These are phyloP conservation scores for Struthio camelus DNA, from an alignment of 2,113 vertebrate species.

Conservation along the genomic window DNA sequence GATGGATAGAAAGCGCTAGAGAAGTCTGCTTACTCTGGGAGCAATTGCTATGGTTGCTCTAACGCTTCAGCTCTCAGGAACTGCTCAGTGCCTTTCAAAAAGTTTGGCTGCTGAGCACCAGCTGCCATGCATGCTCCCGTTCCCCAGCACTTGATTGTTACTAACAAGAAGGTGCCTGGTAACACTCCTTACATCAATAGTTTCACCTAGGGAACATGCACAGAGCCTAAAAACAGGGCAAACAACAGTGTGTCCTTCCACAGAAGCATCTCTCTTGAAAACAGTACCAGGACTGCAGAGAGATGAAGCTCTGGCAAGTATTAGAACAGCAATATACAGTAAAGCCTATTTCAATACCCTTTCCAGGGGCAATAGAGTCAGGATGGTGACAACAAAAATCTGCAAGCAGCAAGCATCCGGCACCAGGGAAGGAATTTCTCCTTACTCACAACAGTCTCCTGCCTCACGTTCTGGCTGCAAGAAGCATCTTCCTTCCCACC, in stretches of 20 bases:
- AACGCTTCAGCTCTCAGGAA: background rate
- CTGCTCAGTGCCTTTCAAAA: background rate
- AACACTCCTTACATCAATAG: accelerated
- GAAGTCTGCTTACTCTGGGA: background rate
- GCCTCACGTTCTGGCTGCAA: background rate
- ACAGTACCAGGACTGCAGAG: background rate
- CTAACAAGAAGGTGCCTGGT: background rate
- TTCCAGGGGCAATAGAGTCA: background rate
- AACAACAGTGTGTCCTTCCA: background rate
- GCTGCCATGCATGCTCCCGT: background rate
- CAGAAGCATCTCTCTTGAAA: background rate
- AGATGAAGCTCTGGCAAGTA: background rate
- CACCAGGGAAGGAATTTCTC: background rate
- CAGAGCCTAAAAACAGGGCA: background rate
- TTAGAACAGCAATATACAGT: background rate
- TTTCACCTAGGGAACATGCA: background rate
- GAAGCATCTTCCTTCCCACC: background rate
- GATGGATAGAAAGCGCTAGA: background rate
- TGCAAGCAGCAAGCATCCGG: background rate
- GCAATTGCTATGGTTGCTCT: background rate
- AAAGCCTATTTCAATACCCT: background rate
- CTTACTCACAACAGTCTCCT: background rate
- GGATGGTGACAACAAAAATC: background rate
- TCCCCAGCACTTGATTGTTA: background rate
- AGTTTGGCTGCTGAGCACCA: background rate